Evolutionary conservation across 2,888 invertebrate genomes (phyloP).

Genomic region (Belgica antarctica): DNA sequence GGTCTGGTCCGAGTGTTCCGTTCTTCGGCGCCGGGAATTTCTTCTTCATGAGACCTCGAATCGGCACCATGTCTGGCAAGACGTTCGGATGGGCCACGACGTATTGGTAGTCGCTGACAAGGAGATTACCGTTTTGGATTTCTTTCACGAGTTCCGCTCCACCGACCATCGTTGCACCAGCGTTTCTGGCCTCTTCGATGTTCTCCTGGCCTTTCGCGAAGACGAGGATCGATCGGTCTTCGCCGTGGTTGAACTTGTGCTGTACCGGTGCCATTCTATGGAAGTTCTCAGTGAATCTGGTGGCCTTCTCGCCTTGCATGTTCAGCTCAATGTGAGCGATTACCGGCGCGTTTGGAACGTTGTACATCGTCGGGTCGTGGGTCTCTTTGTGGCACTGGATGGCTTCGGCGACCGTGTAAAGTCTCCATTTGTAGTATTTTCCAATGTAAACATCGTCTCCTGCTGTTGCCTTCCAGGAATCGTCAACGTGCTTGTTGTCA

Average conservation of each 20-base stretch:
- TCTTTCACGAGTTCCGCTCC: constrained; percentile 72
- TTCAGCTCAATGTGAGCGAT: constrained; percentile 74
- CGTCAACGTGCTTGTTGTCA: constrained; percentile 61
- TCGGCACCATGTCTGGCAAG: constrained; percentile 68
- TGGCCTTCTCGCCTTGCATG: constrained; percentile 61
- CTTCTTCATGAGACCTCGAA: constrained; percentile 74
- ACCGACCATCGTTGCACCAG: constrained; percentile 73
- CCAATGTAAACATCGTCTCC: constrained; percentile 65
- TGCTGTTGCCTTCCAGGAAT: constrained; percentile 59
- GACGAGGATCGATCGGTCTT: constrained; percentile 67
- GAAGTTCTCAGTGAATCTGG: constrained; percentile 68
- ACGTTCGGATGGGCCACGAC: constrained; percentile 78
- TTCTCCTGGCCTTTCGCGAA: constrained; percentile 67
- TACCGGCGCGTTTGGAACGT: constrained; percentile 70
- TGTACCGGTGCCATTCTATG: constrained; percentile 65
- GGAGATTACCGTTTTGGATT: constrained; percentile 71
- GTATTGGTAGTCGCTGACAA: constrained; percentile 68
- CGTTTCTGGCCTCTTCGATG: constrained; percentile 60
- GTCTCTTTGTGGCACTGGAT: constrained; percentile 74
- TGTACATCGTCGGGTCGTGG: constrained; percentile 79
- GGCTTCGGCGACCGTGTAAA: constrained; percentile 72
- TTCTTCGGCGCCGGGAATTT: constrained; percentile 68
- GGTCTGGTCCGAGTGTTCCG: constrained; percentile 68
- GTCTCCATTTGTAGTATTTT: constrained; percentile 60
- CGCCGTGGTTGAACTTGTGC: constrained; percentile 67